These are phyloP conservation scores for Hormiphora californensis DNA, from an alignment of 37 sponge, comb jelly and placozoan species.

Conservation along the genomic window DNA sequence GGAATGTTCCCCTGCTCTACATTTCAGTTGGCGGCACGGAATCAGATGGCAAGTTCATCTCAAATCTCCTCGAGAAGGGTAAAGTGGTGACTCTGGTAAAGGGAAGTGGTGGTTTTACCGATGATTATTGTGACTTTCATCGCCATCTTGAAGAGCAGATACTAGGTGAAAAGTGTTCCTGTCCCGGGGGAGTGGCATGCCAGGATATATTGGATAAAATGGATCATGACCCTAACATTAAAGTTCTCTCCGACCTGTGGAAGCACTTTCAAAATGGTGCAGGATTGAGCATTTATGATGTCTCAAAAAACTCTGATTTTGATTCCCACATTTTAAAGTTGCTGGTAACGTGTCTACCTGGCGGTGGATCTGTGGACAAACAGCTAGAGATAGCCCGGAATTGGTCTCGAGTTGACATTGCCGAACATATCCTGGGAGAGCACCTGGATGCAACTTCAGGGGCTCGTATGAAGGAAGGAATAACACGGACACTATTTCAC, in stretches of 20 bases:
- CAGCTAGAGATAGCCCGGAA: not conserved
- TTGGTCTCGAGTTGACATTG: conserved; percentile 11
- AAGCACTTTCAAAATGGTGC: not conserved
- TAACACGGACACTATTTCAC: conserved; percentile 17
- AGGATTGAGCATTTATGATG: not conserved
- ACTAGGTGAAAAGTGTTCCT: not conserved
- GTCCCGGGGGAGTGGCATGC: not conserved
- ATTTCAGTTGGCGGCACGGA: not conserved
- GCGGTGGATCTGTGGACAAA: not conserved
- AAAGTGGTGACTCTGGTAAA: not conserved
- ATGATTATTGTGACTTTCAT: conserved; percentile 46
- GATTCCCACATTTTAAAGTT: not conserved
- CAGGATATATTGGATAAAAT: not conserved
- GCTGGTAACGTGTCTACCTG: not conserved
- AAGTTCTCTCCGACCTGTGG: not conserved
- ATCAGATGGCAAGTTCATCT: not conserved
- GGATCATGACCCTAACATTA: conserved; percentile 9
- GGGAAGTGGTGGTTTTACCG: conserved; percentile 27
- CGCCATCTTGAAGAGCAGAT: not conserved
- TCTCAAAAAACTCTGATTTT: not conserved
- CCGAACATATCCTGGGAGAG: not conserved
- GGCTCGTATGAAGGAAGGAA: not conserved
- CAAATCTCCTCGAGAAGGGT: not conserved
- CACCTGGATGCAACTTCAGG: conserved; percentile 10
- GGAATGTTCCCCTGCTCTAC: not conserved